A percentile compares a stretch with the other conserved stretches of the same genome.
Conservation (phyloP, 1,140 invertebrate genomes). For the Plutomurus gul region DNA sequence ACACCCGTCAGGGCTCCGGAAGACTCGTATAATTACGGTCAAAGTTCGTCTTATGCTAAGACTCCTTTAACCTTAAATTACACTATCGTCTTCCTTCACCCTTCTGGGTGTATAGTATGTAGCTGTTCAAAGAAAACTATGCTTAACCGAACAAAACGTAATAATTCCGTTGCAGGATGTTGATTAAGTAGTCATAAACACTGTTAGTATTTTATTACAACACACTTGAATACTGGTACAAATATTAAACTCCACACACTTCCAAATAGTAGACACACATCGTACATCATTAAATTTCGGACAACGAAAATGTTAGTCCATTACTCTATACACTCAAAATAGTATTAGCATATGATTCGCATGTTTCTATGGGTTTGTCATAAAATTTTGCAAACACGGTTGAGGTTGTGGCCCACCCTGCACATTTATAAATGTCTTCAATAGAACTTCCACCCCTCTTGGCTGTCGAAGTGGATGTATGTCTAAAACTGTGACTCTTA, state of each 20-base stretch:
- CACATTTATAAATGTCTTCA: neutral
- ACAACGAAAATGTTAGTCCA: too few species aligned
- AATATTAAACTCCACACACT: neutral
- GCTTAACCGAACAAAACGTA: too few species aligned
- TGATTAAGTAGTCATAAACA: too few species aligned
- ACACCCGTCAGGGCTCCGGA: too few species aligned
- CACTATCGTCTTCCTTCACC: neutral
- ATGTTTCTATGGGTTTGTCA: neutral
- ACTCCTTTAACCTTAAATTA: neutral
- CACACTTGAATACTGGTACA: neutral
- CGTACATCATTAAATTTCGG: neutral
- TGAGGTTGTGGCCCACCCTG: slow-evolving; percentile 8
- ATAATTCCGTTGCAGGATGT: neutral
- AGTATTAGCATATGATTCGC: too few species aligned
- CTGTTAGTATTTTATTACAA: too few species aligned
- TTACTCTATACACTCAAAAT: too few species aligned
- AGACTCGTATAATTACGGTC: neutral
- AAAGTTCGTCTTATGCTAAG: neutral
- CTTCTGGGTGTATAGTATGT: too few species aligned
- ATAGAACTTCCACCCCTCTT: neutral
- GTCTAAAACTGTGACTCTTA: neutral
- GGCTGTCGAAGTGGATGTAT: neutral
- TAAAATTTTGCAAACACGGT: slow-evolving; percentile 8
- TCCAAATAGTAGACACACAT: neutral
- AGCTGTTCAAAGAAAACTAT: neutral